Conservation (phyloP, 2,797 vertebrate genomes). For the Orestias chungarensis region DNA sequence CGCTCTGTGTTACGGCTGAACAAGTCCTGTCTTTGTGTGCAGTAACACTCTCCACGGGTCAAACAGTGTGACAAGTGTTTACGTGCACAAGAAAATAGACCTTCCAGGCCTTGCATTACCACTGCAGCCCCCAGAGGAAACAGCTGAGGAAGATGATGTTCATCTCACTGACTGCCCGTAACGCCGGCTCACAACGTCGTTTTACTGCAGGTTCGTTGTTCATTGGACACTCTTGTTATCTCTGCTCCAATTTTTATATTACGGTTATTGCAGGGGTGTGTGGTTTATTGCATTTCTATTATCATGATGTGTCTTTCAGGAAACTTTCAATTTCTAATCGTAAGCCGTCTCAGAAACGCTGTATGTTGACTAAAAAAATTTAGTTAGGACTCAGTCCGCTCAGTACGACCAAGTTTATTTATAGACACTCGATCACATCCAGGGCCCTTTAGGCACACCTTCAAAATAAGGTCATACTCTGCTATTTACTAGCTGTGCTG, state of each 20-base stretch:
- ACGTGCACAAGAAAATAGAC: constrained; percentile 60
- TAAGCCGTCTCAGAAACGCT: not conserved
- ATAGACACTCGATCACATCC: constrained; percentile 1
- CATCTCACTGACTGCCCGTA: not conserved
- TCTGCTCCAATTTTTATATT: not conserved
- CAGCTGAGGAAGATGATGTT: constrained; percentile 19
- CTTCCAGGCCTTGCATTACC: constrained; percentile 27
- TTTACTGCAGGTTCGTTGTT: not conserved
- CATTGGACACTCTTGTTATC: too few species aligned
- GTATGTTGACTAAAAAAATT: not conserved
- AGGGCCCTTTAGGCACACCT: not conserved
- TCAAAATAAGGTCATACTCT: not conserved
- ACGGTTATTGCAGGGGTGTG: not conserved
- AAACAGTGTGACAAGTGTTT: constrained; percentile 46
- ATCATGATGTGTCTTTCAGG: not conserved
- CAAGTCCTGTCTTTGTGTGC: constrained; percentile 50
- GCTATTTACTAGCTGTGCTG: constrained; percentile 1
- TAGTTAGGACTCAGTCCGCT: not conserved
- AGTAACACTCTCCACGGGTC: constrained; percentile 44
- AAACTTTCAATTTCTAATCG: constrained; percentile 4
- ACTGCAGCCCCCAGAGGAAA: constrained; percentile 18
- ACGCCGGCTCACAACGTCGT: too few species aligned
- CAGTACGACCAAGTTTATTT: constrained; percentile 3
- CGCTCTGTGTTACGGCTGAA: constrained; percentile 31
- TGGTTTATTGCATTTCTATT: constrained; percentile 1